Conservation (phyloP, 2,888 invertebrate genomes). For the Dascillus cervinus region DNA sequence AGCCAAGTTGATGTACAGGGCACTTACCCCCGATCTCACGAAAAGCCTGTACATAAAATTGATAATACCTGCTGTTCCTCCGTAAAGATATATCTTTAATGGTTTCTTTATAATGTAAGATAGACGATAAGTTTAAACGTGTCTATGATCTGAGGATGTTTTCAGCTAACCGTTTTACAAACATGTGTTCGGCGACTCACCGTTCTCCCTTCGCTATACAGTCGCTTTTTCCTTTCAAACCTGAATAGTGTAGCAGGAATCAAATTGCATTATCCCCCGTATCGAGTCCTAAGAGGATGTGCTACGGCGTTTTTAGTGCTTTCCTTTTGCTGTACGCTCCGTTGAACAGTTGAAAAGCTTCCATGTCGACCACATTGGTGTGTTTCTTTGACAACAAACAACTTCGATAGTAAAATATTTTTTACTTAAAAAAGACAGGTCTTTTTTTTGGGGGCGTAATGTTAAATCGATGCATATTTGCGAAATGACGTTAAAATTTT, state of each 20-base stretch:
- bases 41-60: constrained; percentile 23
- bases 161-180: neutral
- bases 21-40: constrained; percentile 21
- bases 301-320: constrained; percentile 19
- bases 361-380: neutral
- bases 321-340: constrained; percentile 13
- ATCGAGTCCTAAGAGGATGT: constrained; percentile 19
- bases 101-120: constrained; percentile 11
- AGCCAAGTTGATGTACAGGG: constrained; percentile 22
- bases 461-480: too few relatives aligned
- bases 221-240: constrained; percentile 15
- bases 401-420: too few relatives aligned
- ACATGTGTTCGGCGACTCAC: constrained; percentile 1
- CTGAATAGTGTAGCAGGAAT: constrained; percentile 22
- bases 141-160: neutral
- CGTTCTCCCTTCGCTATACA: neutral
- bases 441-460: too few relatives aligned
- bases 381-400: too few relatives aligned
- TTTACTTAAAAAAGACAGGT: too few relatives aligned
- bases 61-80: constrained; percentile 21
- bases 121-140: too few relatives aligned
- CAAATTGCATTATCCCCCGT: constrained; percentile 23
- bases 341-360: constrained; percentile 11
- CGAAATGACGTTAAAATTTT: neutral
- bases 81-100: constrained; percentile 11